These are phyloP conservation scores for Megaleporinus macrocephalus DNA, from an alignment of 2,113 vertebrate species.

Conservation along the genomic window DNA sequence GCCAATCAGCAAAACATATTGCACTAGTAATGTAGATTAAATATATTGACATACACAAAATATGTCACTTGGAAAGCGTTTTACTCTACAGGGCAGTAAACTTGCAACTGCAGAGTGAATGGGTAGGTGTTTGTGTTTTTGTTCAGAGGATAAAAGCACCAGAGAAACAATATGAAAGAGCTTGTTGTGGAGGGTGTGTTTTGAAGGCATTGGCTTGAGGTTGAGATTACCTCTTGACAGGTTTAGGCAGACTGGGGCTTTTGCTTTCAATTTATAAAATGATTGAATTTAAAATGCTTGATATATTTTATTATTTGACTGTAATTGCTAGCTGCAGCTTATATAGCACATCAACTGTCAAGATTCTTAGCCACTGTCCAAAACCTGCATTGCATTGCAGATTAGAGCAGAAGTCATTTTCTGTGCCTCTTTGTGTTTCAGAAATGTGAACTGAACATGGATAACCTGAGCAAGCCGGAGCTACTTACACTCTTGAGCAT, in stretches of 20 bases:
- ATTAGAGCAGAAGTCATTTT: conserved; percentile 1
- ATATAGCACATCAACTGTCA: background rate
- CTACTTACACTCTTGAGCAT: conserved; percentile 92
- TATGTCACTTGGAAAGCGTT: no score
- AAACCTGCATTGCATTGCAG: conserved; percentile 9
- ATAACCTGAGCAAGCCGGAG: conserved; percentile 93
- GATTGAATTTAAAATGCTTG: no score
- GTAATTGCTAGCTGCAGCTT: conserved; percentile 21
- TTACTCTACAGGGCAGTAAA: no score
- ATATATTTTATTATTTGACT: no score
- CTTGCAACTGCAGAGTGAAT: background rate
- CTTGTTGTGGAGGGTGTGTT: background rate
- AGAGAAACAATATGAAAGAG: background rate
- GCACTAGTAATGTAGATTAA: background rate
- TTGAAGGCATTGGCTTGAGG: background rate
- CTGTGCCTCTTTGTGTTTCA: conserved; percentile 66
- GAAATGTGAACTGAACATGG: conserved; percentile 96
- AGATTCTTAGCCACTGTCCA: conserved; percentile 14
- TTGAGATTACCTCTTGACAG: background rate
- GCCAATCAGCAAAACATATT: background rate
- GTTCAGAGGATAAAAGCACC: no score
- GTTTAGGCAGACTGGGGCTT: background rate
- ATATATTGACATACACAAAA: no score
- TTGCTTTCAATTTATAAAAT: background rate
- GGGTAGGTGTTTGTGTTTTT: background rate